These are phyloP conservation scores for Papilio aristodemus DNA, from an alignment of 1,140 invertebrate genomes.

Conservation along the genomic window DNA sequence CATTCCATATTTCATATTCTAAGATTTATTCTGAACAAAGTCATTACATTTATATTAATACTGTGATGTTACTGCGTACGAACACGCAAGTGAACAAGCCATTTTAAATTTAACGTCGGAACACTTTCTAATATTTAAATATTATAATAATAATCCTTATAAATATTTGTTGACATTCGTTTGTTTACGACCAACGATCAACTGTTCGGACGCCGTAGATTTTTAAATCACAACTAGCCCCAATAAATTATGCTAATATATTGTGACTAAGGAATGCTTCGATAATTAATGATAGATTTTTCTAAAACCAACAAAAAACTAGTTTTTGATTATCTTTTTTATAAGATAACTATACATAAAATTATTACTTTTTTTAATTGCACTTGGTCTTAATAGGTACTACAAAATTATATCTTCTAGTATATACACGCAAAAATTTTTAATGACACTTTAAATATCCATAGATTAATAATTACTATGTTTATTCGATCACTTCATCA, in stretches of 20 bases:
- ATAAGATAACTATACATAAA: background rate
- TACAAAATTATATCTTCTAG: too few species aligned
- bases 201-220: background rate
- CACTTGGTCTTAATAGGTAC: background rate
- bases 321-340: background rate
- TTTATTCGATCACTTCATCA: conserved; percentile 1
- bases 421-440: background rate
- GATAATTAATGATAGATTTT: too few species aligned
- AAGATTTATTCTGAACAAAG: conserved; percentile 3
- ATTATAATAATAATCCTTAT: background rate
- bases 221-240: background rate
- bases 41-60: conserved; percentile 6
- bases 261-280: background rate
- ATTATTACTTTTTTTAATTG: background rate
- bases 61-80: background rate
- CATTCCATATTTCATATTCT: conserved; percentile 8
- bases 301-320: background rate
- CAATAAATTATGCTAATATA: background rate
- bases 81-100: background rate
- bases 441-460: background rate
- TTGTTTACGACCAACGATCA: background rate
- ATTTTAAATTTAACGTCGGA: background rate
- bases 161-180: background rate
- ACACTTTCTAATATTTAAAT: conserved; percentile 16
- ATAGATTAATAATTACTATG: background rate